Percentiles rank a stretch among this genome's conserved stretches.
These are phyloP conservation scores for Camponotus pennsylvanicus DNA, from an alignment of 1,140 invertebrate genomes.

Conservation along the genomic window DNA sequence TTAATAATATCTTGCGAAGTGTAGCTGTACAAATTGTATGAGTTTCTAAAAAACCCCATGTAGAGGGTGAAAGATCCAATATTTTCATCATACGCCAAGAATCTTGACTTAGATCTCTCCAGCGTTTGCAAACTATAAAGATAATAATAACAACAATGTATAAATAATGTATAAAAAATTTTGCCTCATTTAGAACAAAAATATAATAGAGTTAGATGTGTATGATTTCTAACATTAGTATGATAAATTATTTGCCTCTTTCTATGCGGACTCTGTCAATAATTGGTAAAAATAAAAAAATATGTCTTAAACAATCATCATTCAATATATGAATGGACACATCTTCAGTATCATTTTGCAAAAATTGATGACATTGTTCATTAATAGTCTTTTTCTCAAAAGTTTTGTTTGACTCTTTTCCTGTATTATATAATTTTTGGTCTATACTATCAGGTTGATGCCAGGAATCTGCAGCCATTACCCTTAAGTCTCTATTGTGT, in stretches of 20 bases:
- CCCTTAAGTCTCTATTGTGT: conserved; percentile 81
- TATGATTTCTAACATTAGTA: background rate
- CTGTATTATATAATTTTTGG: conserved; percentile 74
- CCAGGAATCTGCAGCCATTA: conserved; percentile 83
- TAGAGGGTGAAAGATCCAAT: conserved; percentile 71
- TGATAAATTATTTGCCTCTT: conserved; percentile 73
- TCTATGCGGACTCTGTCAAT: conserved; percentile 80
- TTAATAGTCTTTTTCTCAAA: conserved; percentile 12
- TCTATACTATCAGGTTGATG: conserved; percentile 83
- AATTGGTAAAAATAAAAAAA: conserved; percentile 81
- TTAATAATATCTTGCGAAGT: conserved; percentile 79
- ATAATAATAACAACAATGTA: conserved; percentile 24
- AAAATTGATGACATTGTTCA: conserved; percentile 58
- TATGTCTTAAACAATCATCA: conserved; percentile 82
- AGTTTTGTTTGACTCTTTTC: conserved; percentile 40
- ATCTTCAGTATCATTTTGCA: conserved; percentile 63
- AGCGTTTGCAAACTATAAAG: conserved; percentile 81
- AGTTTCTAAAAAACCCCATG: conserved; percentile 69
- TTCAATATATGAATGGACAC: conserved; percentile 80
- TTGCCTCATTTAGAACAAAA: background rate
- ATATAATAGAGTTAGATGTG: background rate
- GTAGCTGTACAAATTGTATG: conserved; percentile 71
- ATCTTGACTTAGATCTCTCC: conserved; percentile 77
- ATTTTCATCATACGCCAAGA: conserved; percentile 79
- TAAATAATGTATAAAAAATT: background rate